A percentile compares a stretch with the other conserved stretches of the same genome.
These are phyloP conservation scores for Cyanistes caeruleus DNA, from an alignment of 2,113 vertebrate genomes.

Conservation along the genomic window DNA sequence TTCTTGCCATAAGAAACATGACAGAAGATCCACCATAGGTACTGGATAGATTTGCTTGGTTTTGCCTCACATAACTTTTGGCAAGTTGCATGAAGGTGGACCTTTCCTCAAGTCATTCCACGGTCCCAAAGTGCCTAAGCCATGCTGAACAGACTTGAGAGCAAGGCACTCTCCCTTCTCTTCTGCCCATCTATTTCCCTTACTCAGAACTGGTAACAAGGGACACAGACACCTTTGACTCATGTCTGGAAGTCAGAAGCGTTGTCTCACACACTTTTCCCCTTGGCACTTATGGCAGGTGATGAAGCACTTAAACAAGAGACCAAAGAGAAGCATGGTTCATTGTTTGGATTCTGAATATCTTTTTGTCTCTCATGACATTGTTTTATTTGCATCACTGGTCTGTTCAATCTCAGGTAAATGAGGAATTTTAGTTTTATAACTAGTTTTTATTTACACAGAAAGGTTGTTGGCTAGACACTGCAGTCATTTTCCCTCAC, in stretches of 20 bases:
- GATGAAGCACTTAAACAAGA: conserved; percentile 24
- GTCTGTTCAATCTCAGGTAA: conserved; percentile 82
- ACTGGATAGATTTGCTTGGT: not conserved
- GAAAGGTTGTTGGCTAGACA: conserved; percentile 1
- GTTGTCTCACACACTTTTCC: not conserved
- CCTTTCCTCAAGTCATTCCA: not conserved
- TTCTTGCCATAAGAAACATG: not conserved
- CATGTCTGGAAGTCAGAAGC: not conserved
- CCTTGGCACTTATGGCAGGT: not conserved
- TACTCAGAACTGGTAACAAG: not conserved
- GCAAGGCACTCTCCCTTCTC: not conserved
- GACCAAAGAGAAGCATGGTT: conserved; percentile 69
- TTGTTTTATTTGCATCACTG: conserved; percentile 45
- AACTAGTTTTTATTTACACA: conserved; percentile 37
- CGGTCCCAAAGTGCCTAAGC: not conserved
- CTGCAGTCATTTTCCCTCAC: conserved; percentile 30
- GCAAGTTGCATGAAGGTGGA: not conserved
- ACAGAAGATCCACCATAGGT: not conserved
- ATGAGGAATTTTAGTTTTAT: conserved; percentile 58
- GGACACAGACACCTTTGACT: not conserved
- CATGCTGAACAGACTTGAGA: not conserved
- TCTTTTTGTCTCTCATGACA: conserved; percentile 35
- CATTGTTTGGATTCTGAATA: conserved; percentile 63
- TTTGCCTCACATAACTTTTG: not conserved
- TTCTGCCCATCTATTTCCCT: not conserved